Conservation (phyloP, 2,113 vertebrate genomes). For the Laticauda laticaudata region DNA sequence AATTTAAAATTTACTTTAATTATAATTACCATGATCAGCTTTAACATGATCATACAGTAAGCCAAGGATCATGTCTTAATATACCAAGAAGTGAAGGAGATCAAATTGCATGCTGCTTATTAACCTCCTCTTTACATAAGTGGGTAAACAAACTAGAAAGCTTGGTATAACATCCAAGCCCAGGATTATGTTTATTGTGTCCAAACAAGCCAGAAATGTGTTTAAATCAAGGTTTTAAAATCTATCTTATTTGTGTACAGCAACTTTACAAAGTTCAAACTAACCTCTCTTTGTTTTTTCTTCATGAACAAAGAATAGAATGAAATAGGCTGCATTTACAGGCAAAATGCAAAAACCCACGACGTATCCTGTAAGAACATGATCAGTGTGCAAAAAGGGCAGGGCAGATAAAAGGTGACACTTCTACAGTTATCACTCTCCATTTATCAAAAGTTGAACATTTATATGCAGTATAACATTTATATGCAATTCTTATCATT, state of each 20-base stretch:
- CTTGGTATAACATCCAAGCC: not conserved
- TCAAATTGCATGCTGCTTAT: not conserved
- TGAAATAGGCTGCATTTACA: not conserved
- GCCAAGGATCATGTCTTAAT: not conserved
- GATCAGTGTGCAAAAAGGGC: not conserved
- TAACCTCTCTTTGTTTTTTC: not conserved
- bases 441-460: not conserved
- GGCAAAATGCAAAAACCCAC: not conserved
- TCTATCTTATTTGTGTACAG: not conserved
- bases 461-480: not conserved
- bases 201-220: not conserved
- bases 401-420: not conserved
- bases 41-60: not conserved
- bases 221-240: not conserved
- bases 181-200: not conserved
- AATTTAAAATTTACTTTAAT: not conserved
- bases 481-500: conserved; percentile 13
- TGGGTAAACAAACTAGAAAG: not conserved
- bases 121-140: not conserved
- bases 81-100: not conserved
- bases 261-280: not conserved
- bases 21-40: not conserved
- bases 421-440: too few species aligned
- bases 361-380: not conserved
- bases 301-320: not conserved